phyloP scores from a whole-genome alignment of 2,797 vertebrate species.

The Cyprinodon diabolis region DNA sequence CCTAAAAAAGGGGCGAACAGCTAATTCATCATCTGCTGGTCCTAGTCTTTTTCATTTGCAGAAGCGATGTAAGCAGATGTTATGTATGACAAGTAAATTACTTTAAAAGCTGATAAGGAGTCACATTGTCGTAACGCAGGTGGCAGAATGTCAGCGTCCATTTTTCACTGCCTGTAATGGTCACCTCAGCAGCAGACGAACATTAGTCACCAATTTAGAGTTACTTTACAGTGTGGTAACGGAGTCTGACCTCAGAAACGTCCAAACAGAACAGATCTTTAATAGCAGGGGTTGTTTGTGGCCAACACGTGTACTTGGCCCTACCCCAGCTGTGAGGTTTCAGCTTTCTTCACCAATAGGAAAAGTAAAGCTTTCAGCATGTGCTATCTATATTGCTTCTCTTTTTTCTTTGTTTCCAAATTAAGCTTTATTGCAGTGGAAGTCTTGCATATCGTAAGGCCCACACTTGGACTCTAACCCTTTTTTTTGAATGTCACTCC shows the following conservation, averaged over 20 bases:
- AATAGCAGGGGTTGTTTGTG: slow-evolving; percentile 45
- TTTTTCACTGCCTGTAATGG: slow-evolving; percentile 26
- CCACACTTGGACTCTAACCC: slow-evolving; percentile 63
- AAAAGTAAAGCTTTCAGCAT: slow-evolving; percentile 52
- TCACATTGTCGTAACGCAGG: not conserved
- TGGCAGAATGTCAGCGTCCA: slow-evolving; percentile 19
- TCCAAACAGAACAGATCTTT: slow-evolving; percentile 51
- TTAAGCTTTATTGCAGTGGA: slow-evolving; percentile 55
- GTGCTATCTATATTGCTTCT: slow-evolving; percentile 55
- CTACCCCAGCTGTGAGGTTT: slow-evolving; percentile 55
- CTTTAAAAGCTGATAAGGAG: slow-evolving; percentile 13
- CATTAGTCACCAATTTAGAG: slow-evolving; percentile 48
- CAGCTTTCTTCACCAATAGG: slow-evolving; percentile 57
- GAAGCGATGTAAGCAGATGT: not conserved
- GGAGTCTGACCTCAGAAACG: slow-evolving; percentile 50
- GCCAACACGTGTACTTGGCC: slow-evolving; percentile 62
- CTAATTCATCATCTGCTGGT: not conserved
- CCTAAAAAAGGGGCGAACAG: not conserved
- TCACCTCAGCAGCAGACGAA: slow-evolving; percentile 23
- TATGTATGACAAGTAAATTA: not conserved
- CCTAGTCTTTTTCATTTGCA: not conserved
- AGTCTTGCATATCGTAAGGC: slow-evolving; percentile 72
- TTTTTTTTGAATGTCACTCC: slow-evolving; percentile 72
- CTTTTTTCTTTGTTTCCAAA: slow-evolving; percentile 20
- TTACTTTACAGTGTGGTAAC: slow-evolving; percentile 31